phyloP scores from a whole-genome alignment of 2,113 vertebrate species.

The Leptobrachium ailaonicum region DNA sequence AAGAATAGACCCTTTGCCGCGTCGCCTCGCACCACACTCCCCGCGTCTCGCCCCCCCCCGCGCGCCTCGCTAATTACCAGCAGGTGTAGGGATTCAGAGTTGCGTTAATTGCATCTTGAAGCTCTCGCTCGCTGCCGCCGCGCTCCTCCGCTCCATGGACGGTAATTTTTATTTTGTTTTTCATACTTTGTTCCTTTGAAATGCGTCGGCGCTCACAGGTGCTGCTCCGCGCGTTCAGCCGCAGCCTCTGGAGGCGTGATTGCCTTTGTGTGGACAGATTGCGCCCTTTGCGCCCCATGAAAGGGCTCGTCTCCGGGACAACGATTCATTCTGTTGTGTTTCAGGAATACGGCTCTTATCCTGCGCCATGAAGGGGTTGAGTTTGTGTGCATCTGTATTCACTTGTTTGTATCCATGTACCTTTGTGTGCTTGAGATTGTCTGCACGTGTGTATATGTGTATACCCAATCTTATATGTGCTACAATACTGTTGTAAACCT shows the following conservation, averaged over 20 bases:
- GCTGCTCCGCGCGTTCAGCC: constrained; percentile 50
- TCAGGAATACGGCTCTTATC: no score
- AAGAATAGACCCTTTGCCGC: neutral
- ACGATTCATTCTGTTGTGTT: no score
- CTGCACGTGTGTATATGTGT: no score
- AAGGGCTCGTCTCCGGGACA: no score
- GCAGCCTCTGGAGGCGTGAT: constrained; percentile 50
- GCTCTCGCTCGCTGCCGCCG: constrained; percentile 10
- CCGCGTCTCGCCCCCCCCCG: neutral
- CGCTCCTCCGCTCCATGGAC: constrained; percentile 17
- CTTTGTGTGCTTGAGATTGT: no score
- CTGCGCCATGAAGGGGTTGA: no score
- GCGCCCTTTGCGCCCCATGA: neutral
- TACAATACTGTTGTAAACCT: no score
- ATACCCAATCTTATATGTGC: no score
- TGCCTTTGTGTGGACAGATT: neutral
- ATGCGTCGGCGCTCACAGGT: constrained; percentile 37
- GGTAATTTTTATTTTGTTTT: neutral
- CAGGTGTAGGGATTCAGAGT: constrained; percentile 42
- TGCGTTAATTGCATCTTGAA: neutral
- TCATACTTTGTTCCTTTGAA: constrained; percentile 27
- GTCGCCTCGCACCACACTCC: no score
- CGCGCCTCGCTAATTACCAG: constrained; percentile 8
- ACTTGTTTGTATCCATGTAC: no score
- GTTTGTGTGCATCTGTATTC: no score